Conservation (phyloP, 2,113 vertebrate genomes). For the Pteruthius melanotis region DNA sequence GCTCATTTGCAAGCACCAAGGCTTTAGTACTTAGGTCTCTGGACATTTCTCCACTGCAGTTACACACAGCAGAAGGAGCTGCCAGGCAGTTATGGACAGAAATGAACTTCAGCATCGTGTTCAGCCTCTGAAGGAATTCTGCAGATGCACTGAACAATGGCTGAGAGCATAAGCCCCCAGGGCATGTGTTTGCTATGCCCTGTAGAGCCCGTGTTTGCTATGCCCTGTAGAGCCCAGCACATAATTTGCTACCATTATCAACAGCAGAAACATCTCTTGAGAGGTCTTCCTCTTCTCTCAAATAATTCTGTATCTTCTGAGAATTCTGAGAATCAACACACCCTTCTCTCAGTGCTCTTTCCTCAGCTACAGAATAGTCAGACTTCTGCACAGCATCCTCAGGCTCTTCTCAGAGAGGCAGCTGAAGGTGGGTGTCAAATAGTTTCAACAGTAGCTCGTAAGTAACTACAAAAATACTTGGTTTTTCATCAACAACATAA, state of each 20-base stretch:
- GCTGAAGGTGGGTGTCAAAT: not conserved
- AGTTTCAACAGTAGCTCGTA: not conserved
- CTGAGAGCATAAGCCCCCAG: not conserved
- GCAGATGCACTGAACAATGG: not conserved
- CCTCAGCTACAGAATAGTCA: not conserved
- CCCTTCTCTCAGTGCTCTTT: not conserved
- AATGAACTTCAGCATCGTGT: accelerated
- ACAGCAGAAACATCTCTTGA: not conserved
- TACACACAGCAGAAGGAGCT: not conserved
- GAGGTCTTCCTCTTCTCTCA: not conserved
- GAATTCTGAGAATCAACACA: not conserved
- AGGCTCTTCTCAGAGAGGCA: not conserved
- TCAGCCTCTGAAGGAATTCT: not conserved
- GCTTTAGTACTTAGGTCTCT: not conserved
- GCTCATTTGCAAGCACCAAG: not conserved
- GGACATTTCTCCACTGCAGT: not conserved
- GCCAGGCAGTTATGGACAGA: not conserved
- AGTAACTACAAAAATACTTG: not conserved
- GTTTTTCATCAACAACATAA: not conserved
- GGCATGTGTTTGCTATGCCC: not conserved
- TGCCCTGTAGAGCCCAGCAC: not conserved
- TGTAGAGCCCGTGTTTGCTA: not conserved
- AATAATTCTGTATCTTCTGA: not conserved
- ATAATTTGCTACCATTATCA: not conserved
- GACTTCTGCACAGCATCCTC: not conserved